phyloP scores from a whole-genome alignment of 2,888 invertebrate species.

The Caradrina clavipalpis region DNA sequence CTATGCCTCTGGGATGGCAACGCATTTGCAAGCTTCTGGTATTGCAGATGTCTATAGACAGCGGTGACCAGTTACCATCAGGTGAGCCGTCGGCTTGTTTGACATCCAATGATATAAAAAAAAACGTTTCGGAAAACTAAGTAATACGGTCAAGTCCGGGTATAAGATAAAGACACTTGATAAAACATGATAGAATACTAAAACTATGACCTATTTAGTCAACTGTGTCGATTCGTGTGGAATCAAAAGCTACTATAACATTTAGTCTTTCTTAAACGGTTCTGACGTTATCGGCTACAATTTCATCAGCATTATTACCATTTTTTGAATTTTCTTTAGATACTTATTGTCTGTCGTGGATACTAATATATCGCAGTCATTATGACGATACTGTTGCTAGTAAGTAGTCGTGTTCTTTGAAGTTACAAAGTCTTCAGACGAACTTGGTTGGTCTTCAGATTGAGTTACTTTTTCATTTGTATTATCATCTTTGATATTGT shows the following conservation, averaged over 20 bases:
- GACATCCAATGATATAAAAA: neutral
- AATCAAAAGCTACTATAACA: slow-evolving; percentile 31
- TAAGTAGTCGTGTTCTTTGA: neutral
- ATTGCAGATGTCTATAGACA: too few relatives aligned
- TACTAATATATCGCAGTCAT: neutral
- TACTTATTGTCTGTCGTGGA: neutral
- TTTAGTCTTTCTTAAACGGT: neutral
- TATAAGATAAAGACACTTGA: slow-evolving; percentile 3
- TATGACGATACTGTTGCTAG: neutral
- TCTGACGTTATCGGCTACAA: neutral
- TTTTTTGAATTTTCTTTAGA: neutral
- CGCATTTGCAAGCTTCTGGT: too few relatives aligned
- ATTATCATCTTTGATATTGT: neutral
- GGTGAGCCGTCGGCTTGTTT: too few relatives aligned
- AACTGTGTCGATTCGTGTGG: neutral
- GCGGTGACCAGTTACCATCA: too few relatives aligned
- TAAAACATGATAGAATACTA: neutral
- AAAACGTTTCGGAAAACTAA: neutral
- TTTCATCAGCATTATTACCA: neutral
- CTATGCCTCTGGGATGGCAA: too few relatives aligned
- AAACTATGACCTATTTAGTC: slow-evolving; percentile 2
- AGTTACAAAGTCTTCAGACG: neutral
- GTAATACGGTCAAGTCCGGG: slow-evolving; percentile 6
- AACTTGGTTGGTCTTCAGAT: neutral
- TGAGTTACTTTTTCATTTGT: neutral